Conservation (phyloP, 2,113 vertebrate species). For the Pluvialis apricaria region DNA sequence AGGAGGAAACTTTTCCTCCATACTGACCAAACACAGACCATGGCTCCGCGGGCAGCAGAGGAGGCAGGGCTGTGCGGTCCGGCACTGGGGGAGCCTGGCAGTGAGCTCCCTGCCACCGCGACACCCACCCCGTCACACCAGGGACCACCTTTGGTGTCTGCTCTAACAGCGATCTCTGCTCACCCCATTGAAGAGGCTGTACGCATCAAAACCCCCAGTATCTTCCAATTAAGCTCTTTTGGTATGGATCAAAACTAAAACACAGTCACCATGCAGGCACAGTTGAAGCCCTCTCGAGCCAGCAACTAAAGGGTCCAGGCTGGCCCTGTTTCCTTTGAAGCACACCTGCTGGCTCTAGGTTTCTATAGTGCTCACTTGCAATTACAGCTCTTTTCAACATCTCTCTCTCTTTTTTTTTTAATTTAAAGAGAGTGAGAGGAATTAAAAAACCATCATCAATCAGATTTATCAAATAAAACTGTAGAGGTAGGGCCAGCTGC, state of each 20-base stretch:
- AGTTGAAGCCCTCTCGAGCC: background rate
- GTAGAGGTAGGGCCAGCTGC: constrained; percentile 53
- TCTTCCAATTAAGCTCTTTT: background rate
- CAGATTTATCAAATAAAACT: constrained; percentile 56
- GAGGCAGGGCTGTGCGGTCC: background rate
- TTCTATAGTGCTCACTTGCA: background rate
- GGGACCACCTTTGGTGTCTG: background rate
- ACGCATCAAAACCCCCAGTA: background rate
- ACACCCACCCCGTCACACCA: accelerated
- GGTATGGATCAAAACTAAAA: background rate
- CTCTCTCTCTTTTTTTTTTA: background rate
- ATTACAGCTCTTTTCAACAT: constrained; percentile 51
- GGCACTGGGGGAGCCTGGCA: background rate
- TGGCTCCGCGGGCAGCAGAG: accelerated
- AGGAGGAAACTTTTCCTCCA: background rate
- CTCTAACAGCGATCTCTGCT: background rate
- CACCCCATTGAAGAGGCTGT: background rate
- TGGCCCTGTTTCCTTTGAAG: constrained; percentile 24
- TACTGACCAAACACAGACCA: accelerated
- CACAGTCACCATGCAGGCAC: background rate
- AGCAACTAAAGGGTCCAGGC: background rate
- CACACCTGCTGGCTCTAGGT: constrained; percentile 29
- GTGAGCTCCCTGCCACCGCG: background rate
- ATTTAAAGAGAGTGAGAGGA: constrained; percentile 54
- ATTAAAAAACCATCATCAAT: constrained; percentile 43